These are phyloP conservation scores for Morinoia aosen DNA, from an alignment of 2,888 invertebrate species.

Conservation along the genomic window DNA sequence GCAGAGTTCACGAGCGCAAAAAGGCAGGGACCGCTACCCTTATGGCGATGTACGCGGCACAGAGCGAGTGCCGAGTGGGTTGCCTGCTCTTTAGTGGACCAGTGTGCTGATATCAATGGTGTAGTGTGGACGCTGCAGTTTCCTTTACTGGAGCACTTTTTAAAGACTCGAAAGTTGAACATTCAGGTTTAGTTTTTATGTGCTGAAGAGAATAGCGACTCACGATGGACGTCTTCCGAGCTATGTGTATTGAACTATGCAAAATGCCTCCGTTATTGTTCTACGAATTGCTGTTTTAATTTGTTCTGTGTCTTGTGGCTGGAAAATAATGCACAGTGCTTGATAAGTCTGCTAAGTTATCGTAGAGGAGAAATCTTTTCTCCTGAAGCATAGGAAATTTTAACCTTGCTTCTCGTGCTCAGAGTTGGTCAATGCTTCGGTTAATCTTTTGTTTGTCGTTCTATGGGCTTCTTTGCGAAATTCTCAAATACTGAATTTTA, in stretches of 20 bases:
- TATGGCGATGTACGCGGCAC: neutral
- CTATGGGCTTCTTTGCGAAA: neutral
- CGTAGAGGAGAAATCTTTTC: neutral
- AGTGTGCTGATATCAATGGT: neutral
- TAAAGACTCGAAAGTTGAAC: constrained; percentile 9
- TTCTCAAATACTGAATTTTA: neutral
- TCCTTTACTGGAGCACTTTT: neutral
- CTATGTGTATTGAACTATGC: neutral
- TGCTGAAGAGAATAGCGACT: neutral
- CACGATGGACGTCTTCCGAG: neutral
- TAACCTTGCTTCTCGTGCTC: neutral
- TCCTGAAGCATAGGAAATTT: neutral
- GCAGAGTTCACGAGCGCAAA: neutral
- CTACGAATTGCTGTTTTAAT: neutral
- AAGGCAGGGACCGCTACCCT: neutral
- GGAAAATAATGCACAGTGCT: neutral
- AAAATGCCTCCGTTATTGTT: neutral
- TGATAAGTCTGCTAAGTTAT: neutral
- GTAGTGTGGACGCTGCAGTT: neutral
- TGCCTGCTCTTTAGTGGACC: neutral
- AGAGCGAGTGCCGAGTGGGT: neutral
- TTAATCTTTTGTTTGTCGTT: neutral
- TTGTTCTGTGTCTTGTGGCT: neutral
- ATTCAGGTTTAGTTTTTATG: neutral
- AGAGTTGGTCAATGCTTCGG: neutral